These are phyloP conservation scores for Candoia aspera DNA, from an alignment of 2,113 vertebrate genomes.

Conservation along the genomic window DNA sequence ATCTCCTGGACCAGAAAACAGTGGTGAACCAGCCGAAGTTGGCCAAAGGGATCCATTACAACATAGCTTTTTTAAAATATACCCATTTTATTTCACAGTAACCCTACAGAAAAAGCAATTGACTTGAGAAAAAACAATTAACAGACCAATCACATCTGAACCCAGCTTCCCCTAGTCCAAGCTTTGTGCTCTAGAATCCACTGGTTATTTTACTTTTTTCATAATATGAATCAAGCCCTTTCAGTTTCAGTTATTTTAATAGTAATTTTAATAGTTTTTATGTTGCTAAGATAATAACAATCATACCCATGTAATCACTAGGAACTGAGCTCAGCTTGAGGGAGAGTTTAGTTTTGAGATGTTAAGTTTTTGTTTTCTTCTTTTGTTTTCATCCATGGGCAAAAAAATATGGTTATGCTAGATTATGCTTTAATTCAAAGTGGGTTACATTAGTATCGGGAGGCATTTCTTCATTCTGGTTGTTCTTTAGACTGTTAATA, in stretches of 20 bases:
- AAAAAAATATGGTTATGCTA: background rate
- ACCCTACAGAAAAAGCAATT: background rate
- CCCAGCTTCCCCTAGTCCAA: background rate
- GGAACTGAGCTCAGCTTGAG: background rate
- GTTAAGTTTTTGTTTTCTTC: background rate
- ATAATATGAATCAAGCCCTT: background rate
- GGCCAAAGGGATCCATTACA: too few relatives aligned
- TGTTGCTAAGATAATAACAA: background rate
- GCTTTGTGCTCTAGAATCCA: background rate
- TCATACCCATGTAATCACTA: background rate
- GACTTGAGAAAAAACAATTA: background rate
- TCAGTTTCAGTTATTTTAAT: background rate
- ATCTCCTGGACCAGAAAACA: background rate
- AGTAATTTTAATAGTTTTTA: background rate
- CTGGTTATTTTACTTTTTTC: background rate
- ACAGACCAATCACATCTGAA: background rate
- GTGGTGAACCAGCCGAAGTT: background rate
- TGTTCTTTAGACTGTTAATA: background rate
- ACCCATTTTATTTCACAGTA: background rate
- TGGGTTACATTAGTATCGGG: background rate
- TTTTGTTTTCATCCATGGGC: background rate
- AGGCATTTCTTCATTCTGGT: background rate
- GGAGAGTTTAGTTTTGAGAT: background rate
- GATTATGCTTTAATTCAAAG: background rate
- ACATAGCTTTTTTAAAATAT: background rate